These are phyloP conservation scores for Drosophila cracens DNA, from an alignment of 2,888 invertebrate species.

Conservation along the genomic window DNA sequence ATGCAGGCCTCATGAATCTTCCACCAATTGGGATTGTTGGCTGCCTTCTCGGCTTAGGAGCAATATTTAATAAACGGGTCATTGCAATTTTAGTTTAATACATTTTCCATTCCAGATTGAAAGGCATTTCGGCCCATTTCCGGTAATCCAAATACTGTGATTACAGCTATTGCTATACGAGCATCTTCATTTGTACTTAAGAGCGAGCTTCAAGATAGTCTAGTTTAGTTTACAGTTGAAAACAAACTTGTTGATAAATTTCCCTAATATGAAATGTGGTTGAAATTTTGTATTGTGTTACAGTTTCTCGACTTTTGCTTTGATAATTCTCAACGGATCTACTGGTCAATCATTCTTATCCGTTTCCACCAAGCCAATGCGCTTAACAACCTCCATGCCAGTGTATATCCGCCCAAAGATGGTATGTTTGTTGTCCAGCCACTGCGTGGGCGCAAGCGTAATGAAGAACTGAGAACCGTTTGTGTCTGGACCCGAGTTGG, in stretches of 20 bases:
- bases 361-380: conserved; percentile 97
- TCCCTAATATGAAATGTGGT: conserved; percentile 9
- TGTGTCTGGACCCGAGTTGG: conserved; percentile 98
- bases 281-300: conserved; percentile 27
- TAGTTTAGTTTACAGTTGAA: conserved; percentile 3
- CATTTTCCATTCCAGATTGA: conserved; percentile 86
- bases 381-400: conserved; percentile 96
- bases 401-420: conserved; percentile 96
- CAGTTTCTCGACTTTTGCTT: conserved; percentile 85
- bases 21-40: conserved; percentile 87
- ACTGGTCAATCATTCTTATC: conserved; percentile 96
- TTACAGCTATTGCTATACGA: conserved; percentile 88
- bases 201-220: conserved; percentile 80
- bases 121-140: conserved; percentile 89
- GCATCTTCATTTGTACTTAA: conserved; percentile 87
- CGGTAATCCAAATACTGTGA: conserved; percentile 90
- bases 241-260: conserved; percentile 13
- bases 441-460: conserved; percentile 97
- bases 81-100: neutral
- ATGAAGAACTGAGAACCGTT: conserved; percentile 99
- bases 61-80: neutral
- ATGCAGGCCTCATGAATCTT: conserved; percentile 89
- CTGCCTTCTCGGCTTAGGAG: conserved; percentile 87
- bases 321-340: conserved; percentile 93
- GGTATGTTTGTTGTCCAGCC: conserved; percentile 98